phyloP scores from a whole-genome alignment of 2,888 invertebrate species.

The Amitus sp. region DNA sequence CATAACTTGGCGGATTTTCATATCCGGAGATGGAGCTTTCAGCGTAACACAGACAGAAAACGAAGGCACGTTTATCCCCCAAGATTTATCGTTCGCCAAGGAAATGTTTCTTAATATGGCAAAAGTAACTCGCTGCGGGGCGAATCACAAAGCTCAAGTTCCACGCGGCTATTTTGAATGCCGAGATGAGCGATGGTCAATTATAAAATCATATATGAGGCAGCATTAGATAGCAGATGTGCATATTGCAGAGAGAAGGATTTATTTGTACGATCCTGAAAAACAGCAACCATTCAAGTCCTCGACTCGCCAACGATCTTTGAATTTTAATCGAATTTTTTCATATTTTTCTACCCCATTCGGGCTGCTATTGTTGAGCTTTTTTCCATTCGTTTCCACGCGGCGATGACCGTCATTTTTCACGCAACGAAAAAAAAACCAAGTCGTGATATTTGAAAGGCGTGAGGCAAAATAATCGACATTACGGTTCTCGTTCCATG shows the following conservation, averaged over 20 bases:
- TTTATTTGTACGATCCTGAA: constrained; percentile 46
- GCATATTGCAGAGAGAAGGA: constrained; percentile 36
- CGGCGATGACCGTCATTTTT: constrained; percentile 12
- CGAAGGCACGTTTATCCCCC: neutral
- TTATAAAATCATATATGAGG: constrained; percentile 59
- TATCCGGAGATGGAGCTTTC: too few species aligned
- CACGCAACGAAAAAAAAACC: constrained; percentile 14
- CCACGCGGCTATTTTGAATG: constrained; percentile 52
- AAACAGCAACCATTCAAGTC: constrained; percentile 14
- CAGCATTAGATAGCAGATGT: constrained; percentile 64
- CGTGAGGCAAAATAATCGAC: constrained; percentile 31
- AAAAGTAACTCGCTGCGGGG: constrained; percentile 33
- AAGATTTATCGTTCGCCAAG: constrained; percentile 26
- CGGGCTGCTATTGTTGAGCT: neutral
- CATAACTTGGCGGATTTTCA: too few species aligned
- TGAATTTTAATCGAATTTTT: constrained; percentile 1
- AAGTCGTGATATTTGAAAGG: constrained; percentile 18
- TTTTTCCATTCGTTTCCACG: constrained; percentile 12
- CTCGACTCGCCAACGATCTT: neutral
- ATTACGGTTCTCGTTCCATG: constrained; percentile 18
- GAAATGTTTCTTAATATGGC: constrained; percentile 30
- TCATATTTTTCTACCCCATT: neutral
- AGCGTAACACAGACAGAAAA: constrained; percentile 14
- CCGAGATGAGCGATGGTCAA: constrained; percentile 52
- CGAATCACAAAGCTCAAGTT: constrained; percentile 47